Percentiles rank a stretch among this genome's conserved stretches.
These are phyloP conservation scores for Hypotaenidia okinawae DNA, from an alignment of 2,797 vertebrate species.

Conservation along the genomic window DNA sequence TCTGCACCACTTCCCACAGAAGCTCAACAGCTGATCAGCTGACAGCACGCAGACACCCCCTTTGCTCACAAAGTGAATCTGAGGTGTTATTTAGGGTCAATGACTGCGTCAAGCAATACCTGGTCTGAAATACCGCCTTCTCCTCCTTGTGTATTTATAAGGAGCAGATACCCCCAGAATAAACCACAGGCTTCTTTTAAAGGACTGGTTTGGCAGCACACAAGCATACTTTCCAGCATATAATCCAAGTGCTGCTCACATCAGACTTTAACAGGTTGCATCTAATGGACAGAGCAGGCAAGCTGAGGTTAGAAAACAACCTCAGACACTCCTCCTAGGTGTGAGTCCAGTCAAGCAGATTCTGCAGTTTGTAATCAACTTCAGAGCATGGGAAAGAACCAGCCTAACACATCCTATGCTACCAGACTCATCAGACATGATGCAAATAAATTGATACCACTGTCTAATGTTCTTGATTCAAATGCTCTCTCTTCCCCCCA, in stretches of 20 bases:
- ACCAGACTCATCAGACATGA: not conserved
- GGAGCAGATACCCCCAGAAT: not conserved
- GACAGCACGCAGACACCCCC: not conserved
- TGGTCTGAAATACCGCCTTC: not conserved
- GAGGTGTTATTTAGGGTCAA: not conserved
- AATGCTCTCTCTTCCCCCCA: not conserved
- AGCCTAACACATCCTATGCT: not conserved
- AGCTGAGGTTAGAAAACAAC: not conserved
- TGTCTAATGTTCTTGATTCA: not conserved
- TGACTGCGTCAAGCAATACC: not conserved
- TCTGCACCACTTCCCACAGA: not conserved
- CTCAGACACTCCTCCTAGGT: not conserved
- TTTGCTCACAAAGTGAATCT: not conserved
- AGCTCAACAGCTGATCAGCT: not conserved
- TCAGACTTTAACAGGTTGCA: not conserved
- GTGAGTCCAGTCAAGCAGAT: not conserved
- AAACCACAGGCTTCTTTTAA: not conserved
- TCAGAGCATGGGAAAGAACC: fast-evolving
- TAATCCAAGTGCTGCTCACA: not conserved
- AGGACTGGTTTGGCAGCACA: not conserved
- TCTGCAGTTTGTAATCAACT: not conserved
- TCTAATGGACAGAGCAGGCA: not conserved
- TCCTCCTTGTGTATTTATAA: not conserved
- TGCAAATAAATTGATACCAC: not conserved
- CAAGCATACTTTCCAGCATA: not conserved